Evolutionary conservation across 2,113 vertebrate species (phyloP), one percentile per base, ranked within the genome.

Genomic region (Bubalus kerabau): DNA sequence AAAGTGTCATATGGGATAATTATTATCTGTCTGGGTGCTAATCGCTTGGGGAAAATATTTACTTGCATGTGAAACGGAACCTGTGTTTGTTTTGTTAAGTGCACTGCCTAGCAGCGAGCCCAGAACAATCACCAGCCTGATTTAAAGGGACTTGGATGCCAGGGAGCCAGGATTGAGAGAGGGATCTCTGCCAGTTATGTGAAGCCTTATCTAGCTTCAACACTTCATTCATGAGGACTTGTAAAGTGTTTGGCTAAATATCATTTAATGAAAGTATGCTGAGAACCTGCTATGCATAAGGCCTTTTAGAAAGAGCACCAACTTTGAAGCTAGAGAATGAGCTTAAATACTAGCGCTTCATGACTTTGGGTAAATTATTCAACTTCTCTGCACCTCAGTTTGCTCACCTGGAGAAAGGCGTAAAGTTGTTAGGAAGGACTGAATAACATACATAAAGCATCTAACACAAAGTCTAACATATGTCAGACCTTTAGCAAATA

Each of bases 21-120:
- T 93, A 98, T 97, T 96, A 98, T 91, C 93, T 95, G 97, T 91
- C 93, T 95, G 97, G 91, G 96, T 94, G 89, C 88, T 96, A 52
- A 91, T 95, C 7, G 1, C 90, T 97, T 94, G 71, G 94, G 96
- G 91, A 57, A 96, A 98, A 97, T 97, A 78, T 97, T 98, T 97
- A 88, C 96, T 97, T 84, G 89, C n/a, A 4, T 95, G 94, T 93
- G 96, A 94, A 94, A 94, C 0, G 3, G 94, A 98, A 94, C 95
- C 91, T 91, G 32, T 94, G 97, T 97, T 98, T 98, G 94, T 97
- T 98, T 94, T 97, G 93, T 90, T 78, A 94, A 96, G 91, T n/a
- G 13, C 50, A 76, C 71, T 64, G 96, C 71, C n/a, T 94, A n/a
- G 23, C 43, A 84, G 54, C 87, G 82, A 97, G 95, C 97, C 96